Conservation (phyloP, 2,113 vertebrate genomes). For the Colius striatus region DNA sequence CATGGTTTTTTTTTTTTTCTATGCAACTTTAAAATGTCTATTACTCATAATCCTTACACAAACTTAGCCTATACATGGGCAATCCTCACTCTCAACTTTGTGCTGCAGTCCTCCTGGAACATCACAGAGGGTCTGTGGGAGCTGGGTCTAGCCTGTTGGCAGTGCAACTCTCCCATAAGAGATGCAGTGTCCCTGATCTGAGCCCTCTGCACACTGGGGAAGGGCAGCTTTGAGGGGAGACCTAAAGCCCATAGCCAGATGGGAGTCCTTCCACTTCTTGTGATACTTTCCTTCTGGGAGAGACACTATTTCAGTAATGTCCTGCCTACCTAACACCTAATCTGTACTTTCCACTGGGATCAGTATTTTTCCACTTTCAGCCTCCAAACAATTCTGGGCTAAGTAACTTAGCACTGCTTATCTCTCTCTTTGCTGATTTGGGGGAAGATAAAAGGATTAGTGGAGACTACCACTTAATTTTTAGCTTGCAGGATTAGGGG, state of each 20-base stretch:
- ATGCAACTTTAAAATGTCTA: not conserved
- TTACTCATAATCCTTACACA: not conserved
- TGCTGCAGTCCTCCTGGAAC: not conserved
- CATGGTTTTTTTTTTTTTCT: not conserved
- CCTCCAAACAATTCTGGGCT: not conserved
- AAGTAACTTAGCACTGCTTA: not conserved
- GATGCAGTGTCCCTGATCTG: not conserved
- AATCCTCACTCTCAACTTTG: not conserved
- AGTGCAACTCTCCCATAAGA: accelerated
- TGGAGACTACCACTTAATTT: not conserved
- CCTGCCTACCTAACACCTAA: not conserved
- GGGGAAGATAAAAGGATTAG: not conserved
- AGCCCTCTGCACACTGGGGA: accelerated
- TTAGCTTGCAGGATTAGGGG: not conserved
- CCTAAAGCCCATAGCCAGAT: not conserved
- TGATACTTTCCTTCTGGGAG: not conserved
- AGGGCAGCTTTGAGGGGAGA: not conserved
- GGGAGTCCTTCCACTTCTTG: not conserved
- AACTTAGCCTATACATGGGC: not conserved
- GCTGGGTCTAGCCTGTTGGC: not conserved
- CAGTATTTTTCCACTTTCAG: not conserved
- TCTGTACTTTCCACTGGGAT: not conserved
- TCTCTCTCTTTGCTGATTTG: not conserved
- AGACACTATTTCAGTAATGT: not conserved
- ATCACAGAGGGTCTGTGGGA: not conserved